Evolutionary conservation across 2,888 invertebrate genomes (phyloP).

Genomic region (Pachymerium ferrugineum): DNA sequence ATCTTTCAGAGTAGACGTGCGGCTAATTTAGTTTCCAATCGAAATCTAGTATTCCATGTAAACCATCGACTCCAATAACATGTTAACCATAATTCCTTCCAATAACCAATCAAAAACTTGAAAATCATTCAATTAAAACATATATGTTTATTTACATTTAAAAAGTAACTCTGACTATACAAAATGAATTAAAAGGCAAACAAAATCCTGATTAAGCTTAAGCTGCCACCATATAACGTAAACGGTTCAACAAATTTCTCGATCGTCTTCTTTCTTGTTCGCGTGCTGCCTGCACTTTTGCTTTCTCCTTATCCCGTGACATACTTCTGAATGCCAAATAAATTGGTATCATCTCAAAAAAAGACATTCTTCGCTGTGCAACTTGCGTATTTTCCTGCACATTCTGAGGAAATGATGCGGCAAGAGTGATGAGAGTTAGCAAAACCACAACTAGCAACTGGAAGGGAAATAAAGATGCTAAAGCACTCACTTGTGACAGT

Average conservation of each 20-base stretch:
- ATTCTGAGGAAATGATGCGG: not conserved
- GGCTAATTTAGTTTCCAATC: too few species aligned
- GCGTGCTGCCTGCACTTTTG: conserved; percentile 19
- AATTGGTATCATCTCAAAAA: conserved; percentile 31
- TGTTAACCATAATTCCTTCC: too few species aligned
- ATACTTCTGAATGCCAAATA: conserved; percentile 30
- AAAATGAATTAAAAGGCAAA: not conserved
- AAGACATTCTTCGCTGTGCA: conserved; percentile 23
- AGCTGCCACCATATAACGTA: conserved; percentile 28
- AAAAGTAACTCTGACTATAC: not conserved
- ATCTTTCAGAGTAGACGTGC: too few species aligned
- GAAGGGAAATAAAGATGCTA: not conserved
- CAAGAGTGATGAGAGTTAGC: not conserved
- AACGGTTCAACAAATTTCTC: conserved; percentile 27
- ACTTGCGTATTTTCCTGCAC: conserved; percentile 15
- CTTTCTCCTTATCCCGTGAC: conserved; percentile 23
- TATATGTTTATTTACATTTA: conserved; percentile 12
- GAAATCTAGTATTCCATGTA: too few species aligned
- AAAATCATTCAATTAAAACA: too few species aligned
- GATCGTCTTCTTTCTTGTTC: conserved; percentile 28
- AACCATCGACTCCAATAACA: too few species aligned
- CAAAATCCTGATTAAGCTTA: not conserved
- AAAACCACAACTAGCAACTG: conserved; percentile 1
- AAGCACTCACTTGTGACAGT: not conserved
- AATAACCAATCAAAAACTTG: too few species aligned